Evolutionary conservation across 2,113 vertebrate species (phyloP).

Genomic region (Saiga tatarica): DNA sequence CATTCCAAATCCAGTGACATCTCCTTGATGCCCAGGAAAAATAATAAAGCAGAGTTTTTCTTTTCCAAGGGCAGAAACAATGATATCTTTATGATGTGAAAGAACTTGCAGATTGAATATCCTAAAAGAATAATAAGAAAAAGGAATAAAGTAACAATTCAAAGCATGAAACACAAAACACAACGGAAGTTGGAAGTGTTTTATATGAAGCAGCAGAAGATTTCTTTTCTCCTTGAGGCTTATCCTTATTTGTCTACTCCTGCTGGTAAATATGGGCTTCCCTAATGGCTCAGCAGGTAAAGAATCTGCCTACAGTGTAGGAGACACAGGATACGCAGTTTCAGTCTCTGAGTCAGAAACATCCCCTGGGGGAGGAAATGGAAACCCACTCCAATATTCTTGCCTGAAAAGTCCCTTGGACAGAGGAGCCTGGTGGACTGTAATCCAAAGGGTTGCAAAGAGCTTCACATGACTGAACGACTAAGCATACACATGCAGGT

Average conservation of each 20-base stretch:
- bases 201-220: not conserved
- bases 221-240: not conserved
- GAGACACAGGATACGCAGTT: not conserved
- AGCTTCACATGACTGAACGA: not conserved
- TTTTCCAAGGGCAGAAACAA: no score
- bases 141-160: not conserved
- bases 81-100: not conserved
- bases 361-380: not conserved
- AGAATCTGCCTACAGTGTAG: not conserved
- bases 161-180: not conserved
- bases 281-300: not conserved
- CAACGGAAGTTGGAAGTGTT: not conserved
- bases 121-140: not conserved
- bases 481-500: not conserved
- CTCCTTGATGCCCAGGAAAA: no score
- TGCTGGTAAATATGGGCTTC: not conserved
- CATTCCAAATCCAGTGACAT: not conserved
- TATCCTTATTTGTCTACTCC: not conserved
- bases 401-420: not conserved
- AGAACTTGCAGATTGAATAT: not conserved
- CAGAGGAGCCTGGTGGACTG: not conserved
- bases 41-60: no score
- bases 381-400: not conserved
- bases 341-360: not conserved
- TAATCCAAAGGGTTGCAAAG: not conserved